Base-by-base conservation (phyloP, 2,113 vertebrate species). In the Platichthys stellatus region DNA sequence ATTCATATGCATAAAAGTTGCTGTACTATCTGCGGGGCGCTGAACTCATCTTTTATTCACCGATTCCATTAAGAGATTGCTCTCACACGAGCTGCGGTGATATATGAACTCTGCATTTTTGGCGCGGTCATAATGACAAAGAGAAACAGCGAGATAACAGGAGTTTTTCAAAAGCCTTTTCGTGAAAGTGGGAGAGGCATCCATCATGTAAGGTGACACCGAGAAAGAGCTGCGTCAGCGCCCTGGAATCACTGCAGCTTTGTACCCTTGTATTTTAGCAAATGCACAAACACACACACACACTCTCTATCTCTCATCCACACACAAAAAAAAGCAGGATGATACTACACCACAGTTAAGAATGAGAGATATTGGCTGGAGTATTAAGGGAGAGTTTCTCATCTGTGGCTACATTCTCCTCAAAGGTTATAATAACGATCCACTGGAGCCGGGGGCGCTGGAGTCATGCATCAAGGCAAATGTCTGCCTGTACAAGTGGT, bases 391-490 rank as follows among this genome's bases (percentile, higher is more conserved):
- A 80, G 76, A 78, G 82, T 81, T 80, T 83, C 72, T 86, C 83
- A 64, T 89, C 77, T 88, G 81, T 66, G 82, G 82, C 78, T 81
- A 63, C 69, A 51, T 89, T 89, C 76, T 80, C 86, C 84, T 88
- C 78, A 88, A 88, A 90, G 84, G 88, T 88, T 89, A 88, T 82
- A 88, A 91, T 89, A 92, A 92, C 69, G 81, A 91, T 90, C 79
- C 61, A 67, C 84, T 84, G 64, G 83, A 87, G 92, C 88, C 72
- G 69, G 73, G 86, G 88, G 87, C 80, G 18, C 63, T 84, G 77
- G 74, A 88, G 83, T 87, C 88, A 89, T 90, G 87, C 92, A 91
- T 93, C 87, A 93, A 91, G 89, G 89, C 86, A 87, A 91, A 90
- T 91, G 87, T 93, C 90, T 90, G 86, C 83, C 88, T 88, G 90